Percentiles rank a stretch among this genome's conserved stretches.
phyloP scores from a whole-genome alignment of 1,140 invertebrate species.

The Mylabris phalerata region DNA sequence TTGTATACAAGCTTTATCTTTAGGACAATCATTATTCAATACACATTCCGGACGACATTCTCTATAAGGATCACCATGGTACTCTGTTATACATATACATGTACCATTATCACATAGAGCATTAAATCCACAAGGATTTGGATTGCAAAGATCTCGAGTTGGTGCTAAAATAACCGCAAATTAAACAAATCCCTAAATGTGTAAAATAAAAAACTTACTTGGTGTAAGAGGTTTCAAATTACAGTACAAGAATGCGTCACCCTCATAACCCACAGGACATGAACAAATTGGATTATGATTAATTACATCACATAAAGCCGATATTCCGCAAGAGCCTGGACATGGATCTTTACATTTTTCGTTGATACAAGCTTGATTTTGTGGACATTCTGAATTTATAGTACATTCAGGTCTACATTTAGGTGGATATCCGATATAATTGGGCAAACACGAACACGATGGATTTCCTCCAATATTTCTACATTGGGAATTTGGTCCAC shows the following conservation, averaged over 20 bases:
- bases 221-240: slow-evolving; percentile 43
- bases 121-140: slow-evolving; percentile 54
- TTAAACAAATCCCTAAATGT: not conserved
- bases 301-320: slow-evolving; percentile 52
- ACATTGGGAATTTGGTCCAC: slow-evolving; percentile 64
- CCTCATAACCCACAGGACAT: slow-evolving; percentile 54
- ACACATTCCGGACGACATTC: slow-evolving; percentile 66
- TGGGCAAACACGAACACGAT: slow-evolving; percentile 54
- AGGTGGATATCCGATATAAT: slow-evolving; percentile 48
- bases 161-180: slow-evolving; percentile 7
- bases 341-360: slow-evolving; percentile 62
- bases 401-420: slow-evolving; percentile 62
- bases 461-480: slow-evolving; percentile 53
- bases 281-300: slow-evolving; percentile 57
- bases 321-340: slow-evolving; percentile 57
- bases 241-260: slow-evolving; percentile 60
- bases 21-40: slow-evolving; percentile 58
- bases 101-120: slow-evolving; percentile 50
- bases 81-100: slow-evolving; percentile 61
- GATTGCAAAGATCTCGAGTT: slow-evolving; percentile 50
- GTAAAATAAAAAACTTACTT: slow-evolving; percentile 17
- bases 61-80: slow-evolving; percentile 57
- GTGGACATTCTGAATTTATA: slow-evolving; percentile 63
- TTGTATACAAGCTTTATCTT: slow-evolving; percentile 58
- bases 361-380: slow-evolving; percentile 52